These are phyloP conservation scores for Rhodophaea formosa DNA, from an alignment of 2,888 invertebrate genomes.

Conservation along the genomic window DNA sequence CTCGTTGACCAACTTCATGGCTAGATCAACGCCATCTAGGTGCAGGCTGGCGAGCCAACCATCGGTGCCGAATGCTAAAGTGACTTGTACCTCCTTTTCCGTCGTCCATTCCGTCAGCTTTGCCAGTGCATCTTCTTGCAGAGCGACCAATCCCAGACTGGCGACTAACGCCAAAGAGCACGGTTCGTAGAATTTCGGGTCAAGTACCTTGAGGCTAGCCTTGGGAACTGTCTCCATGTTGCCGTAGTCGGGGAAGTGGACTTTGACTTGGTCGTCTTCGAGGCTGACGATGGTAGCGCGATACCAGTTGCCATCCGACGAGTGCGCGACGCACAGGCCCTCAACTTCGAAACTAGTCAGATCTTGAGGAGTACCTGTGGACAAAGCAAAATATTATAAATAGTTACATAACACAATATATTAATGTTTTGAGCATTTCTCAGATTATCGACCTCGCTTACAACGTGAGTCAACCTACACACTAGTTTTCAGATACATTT, in stretches of 20 bases:
- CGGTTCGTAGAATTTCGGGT: conserved; percentile 69
- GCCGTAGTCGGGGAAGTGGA: conserved; percentile 87
- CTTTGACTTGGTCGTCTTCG: conserved; percentile 66
- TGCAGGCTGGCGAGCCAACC: conserved; percentile 81
- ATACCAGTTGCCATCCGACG: conserved; percentile 86
- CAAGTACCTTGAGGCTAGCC: conserved; percentile 69
- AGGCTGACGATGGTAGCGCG: conserved; percentile 79
- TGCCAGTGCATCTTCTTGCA: conserved; percentile 59
- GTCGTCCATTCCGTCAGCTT: conserved; percentile 66
- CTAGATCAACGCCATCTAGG: conserved; percentile 73
- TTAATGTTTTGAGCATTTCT: neutral
- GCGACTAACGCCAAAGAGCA: conserved; percentile 63
- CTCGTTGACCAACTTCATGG: conserved; percentile 69
- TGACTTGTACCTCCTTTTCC: conserved; percentile 78
- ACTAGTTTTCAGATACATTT: no score
- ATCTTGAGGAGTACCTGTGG: conserved; percentile 58
- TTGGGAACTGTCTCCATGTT: conserved; percentile 81
- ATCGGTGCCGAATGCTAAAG: conserved; percentile 72
- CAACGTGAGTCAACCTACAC: neutral
- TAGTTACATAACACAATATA: neutral
- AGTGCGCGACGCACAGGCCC: conserved; percentile 82
- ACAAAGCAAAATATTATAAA: conserved; percentile 21
- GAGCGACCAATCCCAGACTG: conserved; percentile 59
- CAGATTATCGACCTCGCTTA: neutral
- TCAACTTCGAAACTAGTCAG: conserved; percentile 71